Evolutionary conservation across 2,888 invertebrate genomes (phyloP), one percentile per base, ranked within the genome.

Genomic region (Platycheirus rosarum): DNA sequence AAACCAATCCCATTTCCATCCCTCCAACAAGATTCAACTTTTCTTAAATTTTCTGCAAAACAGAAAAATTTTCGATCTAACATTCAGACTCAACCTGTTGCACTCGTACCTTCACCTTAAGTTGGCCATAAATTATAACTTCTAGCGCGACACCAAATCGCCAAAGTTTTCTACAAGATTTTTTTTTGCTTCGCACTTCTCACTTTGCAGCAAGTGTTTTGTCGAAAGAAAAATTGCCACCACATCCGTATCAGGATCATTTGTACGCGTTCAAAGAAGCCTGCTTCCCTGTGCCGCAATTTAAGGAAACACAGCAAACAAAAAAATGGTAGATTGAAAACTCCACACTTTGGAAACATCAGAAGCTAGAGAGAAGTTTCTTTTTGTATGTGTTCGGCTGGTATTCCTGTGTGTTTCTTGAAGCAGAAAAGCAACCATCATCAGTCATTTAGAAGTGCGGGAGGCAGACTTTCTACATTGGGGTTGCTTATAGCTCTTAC

Each of bases 381-480:
- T 53, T 51, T 69, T 29, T 16, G 11, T 23, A 16, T 53, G 42
- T 44, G 1, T 57, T 13, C 42, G 11, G 9, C 26, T 48, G 48
- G 23, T 35, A 13, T 44, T 23, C 60, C 69, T 48, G 37, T 46
- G 35, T 65, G 35, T 57, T 66, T 55, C 65, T 63, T 46, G 26
- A 29, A 71, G 62, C 42, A 44, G 74, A 60, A 62, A 68, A 55
- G 55, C 77, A 77, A 78, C 65, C 71, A 73, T 78, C 77, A 77
- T 77, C 77, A 77, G 77, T 77, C 77, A 77, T 71, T 66, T 66
- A 62, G 65, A 51, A 57, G 44, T 16, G n/a, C n/a, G 11, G 42
- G 14, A 11, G 26, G 32, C 18, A 35, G 46, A 62, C 9, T 29
- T 14, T 53, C 13, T 35, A 32, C 6, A 32, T 3, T n/a, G 20